Evolutionary conservation across 2,113 vertebrate genomes (phyloP).

Genomic region (Synchiropus splendidus): DNA sequence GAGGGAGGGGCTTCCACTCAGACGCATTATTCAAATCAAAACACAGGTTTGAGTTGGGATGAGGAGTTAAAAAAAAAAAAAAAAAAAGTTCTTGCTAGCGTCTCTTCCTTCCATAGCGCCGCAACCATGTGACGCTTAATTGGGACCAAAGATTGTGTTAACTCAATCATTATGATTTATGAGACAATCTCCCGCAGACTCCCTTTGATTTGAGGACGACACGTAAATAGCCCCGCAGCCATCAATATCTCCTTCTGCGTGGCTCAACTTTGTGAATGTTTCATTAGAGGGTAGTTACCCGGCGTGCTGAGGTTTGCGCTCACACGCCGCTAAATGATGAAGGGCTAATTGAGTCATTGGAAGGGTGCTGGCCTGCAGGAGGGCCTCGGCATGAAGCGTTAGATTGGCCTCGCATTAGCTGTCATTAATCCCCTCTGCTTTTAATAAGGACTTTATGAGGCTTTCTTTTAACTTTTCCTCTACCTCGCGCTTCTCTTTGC

Average conservation of each 20-base stretch:
- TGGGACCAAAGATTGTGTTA: conserved; percentile 73
- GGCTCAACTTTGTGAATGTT: conserved; percentile 72
- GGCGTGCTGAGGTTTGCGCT: conserved; percentile 71
- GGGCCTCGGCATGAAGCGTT: conserved; percentile 94
- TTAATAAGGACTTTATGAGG: conserved; percentile 99
- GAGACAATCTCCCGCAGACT: conserved; percentile 66
- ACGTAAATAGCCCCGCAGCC: conserved; percentile 55
- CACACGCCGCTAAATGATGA: conserved; percentile 86
- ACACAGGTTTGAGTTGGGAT: conserved; percentile 7
- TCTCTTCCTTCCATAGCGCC: conserved; percentile 45
- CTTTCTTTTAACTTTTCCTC: conserved; percentile 69
- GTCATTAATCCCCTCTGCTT: conserved; percentile 97
- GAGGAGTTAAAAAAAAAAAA: conserved; percentile 21
- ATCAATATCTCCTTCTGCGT: conserved; percentile 55
- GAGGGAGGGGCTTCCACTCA: conserved; percentile 48
- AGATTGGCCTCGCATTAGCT: conserved; percentile 99
- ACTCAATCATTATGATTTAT: conserved; percentile 87
- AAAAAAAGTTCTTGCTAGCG: conserved; percentile 9
- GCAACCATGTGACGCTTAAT: conserved; percentile 75
- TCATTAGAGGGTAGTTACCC: conserved; percentile 74
- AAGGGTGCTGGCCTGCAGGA: conserved; percentile 97
- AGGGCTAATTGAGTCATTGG: conserved; percentile 99
- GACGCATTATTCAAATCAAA: conserved; percentile 46
- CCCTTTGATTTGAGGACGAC: conserved; percentile 56
- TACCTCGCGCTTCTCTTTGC: conserved; percentile 56